Evolutionary conservation across 2,888 invertebrate genomes (phyloP).

Genomic region (Drosophila macrothrix): DNA sequence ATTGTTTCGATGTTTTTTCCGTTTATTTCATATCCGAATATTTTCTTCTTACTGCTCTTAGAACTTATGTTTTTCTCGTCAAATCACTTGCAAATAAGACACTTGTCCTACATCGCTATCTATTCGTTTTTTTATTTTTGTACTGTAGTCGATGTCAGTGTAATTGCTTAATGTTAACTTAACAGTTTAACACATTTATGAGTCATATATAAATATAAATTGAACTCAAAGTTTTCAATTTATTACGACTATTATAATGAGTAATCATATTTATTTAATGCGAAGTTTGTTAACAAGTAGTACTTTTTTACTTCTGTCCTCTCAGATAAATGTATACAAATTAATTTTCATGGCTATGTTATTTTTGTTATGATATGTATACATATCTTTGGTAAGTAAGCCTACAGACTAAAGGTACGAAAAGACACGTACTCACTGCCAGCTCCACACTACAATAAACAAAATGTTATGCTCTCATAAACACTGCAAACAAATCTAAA

Average conservation of each 20-base stretch:
- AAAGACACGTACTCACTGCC: slow-evolving; percentile 52
- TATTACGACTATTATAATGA: neutral
- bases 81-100: neutral
- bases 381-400: slow-evolving; percentile 10
- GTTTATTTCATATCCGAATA: neutral
- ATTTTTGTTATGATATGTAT: slow-evolving; percentile 14
- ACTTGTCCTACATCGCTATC: neutral
- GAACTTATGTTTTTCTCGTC: neutral
- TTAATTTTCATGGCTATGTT: slow-evolving; percentile 1
- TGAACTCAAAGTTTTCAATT: neutral
- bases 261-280: neutral
- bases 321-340: neutral
- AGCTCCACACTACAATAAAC: slow-evolving; percentile 52
- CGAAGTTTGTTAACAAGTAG: neutral
- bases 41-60: neutral
- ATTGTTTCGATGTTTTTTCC: neutral
- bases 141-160: neutral
- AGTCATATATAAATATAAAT: neutral
- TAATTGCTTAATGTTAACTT: neutral
- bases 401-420: slow-evolving; percentile 3
- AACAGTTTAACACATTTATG: no score
- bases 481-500: slow-evolving; percentile 81
- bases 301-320: neutral
- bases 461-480: slow-evolving; percentile 79
- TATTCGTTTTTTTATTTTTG: neutral